Conservation (phyloP, 2,113 vertebrate genomes). For the Ancistrus triradiatus region DNA sequence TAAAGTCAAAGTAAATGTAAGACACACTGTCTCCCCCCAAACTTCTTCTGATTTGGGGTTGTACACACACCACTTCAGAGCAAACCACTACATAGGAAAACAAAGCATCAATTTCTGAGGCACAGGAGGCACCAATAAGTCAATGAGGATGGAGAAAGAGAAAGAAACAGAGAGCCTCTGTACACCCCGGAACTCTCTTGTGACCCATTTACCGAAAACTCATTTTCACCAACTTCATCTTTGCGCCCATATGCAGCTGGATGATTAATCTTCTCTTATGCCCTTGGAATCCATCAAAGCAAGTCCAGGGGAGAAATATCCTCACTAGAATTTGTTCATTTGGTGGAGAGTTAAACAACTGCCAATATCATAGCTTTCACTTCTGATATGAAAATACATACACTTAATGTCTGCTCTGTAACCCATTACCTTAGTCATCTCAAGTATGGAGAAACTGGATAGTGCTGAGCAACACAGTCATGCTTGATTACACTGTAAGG, state of each 20-base stretch:
- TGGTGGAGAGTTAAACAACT: conserved; percentile 8
- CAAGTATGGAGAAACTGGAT: too few species aligned
- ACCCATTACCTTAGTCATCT: too few species aligned
- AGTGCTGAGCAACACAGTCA: too few species aligned
- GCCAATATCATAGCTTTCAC: conserved; percentile 12
- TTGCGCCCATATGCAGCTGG: background rate
- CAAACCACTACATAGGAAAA: conserved; percentile 17
- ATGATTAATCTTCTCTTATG: conserved; percentile 1
- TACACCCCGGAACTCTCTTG: background rate
- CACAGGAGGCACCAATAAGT: background rate
- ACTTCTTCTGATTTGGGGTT: too few species aligned
- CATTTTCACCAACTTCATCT: background rate
- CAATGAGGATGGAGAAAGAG: background rate
- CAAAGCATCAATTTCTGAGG: conserved; percentile 5
- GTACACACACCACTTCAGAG: background rate
- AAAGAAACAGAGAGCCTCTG: background rate
- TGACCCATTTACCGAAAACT: background rate
- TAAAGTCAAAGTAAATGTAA: too few species aligned
- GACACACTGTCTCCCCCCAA: too few species aligned
- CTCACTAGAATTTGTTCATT: background rate
- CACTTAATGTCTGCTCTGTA: background rate
- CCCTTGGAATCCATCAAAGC: conserved; percentile 7
- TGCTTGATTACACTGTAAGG: too few species aligned
- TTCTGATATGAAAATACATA: conserved; percentile 9
- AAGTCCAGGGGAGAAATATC: background rate